These are phyloP conservation scores for Tetragonula carbonaria DNA, from an alignment of 2,888 invertebrate species.

Conservation along the genomic window DNA sequence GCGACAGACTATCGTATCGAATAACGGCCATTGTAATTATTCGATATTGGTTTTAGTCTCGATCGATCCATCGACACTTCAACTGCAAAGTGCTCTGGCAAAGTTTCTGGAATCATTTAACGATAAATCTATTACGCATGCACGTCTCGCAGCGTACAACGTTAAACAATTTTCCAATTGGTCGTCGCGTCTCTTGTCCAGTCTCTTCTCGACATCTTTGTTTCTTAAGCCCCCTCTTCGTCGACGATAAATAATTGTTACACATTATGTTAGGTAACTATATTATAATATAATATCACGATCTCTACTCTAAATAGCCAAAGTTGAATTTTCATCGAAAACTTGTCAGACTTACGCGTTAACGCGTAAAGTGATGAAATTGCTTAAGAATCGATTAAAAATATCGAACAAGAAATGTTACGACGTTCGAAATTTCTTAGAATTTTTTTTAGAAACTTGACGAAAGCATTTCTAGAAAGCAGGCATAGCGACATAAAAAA, in stretches of 20 bases:
- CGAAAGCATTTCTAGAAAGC: too few species aligned
- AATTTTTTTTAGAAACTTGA: too few species aligned
- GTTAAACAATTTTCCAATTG: slow-evolving; percentile 14
- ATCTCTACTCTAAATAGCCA: too few species aligned
- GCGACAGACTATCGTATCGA: slow-evolving; percentile 41
- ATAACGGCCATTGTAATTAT: slow-evolving; percentile 53
- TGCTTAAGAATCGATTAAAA: too few species aligned
- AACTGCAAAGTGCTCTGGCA: neutral
- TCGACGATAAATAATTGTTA: neutral
- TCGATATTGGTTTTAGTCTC: slow-evolving; percentile 45
- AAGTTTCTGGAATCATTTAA: slow-evolving; percentile 22
- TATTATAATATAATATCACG: too few species aligned
- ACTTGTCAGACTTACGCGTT: too few species aligned
- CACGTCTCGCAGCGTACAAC: slow-evolving; percentile 5
- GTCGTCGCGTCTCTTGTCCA: neutral
- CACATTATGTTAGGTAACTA: too few species aligned
- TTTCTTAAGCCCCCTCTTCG: neutral
- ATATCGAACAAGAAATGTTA: too few species aligned
- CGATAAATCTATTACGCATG: slow-evolving; percentile 32
- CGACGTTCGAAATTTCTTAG: too few species aligned
- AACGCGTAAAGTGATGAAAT: too few species aligned
- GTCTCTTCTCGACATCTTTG: neutral
- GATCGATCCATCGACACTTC: slow-evolving; percentile 45
- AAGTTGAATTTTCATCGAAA: too few species aligned
- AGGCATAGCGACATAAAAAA: too few species aligned